phyloP scores from a whole-genome alignment of 2,113 vertebrate genomes.

The Piaya cayana region DNA sequence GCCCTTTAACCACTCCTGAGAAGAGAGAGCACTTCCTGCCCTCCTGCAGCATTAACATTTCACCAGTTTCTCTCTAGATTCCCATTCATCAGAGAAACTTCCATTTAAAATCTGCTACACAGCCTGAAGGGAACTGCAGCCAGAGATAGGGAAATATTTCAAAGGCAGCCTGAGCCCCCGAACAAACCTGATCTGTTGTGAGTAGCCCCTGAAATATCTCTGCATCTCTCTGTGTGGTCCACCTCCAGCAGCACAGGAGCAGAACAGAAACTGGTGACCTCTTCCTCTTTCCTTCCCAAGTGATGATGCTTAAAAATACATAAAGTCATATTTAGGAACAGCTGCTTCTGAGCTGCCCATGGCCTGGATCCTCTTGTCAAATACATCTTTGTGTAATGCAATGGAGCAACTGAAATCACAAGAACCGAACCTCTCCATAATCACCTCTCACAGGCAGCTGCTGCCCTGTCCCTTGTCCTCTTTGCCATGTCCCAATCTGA shows the following conservation, averaged over 20 bases:
- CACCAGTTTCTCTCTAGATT: not conserved
- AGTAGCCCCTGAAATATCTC: not conserved
- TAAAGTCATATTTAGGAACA: not conserved
- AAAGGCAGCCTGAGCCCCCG: not conserved
- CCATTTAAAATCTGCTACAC: not conserved
- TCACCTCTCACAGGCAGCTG: not conserved
- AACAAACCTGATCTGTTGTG: not conserved
- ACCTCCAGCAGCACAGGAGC: not conserved
- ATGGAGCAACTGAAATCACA: accelerated
- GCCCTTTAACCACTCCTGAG: not conserved
- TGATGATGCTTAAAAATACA: not conserved
- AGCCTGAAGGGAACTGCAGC: too few relatives aligned
- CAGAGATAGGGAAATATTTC: too few relatives aligned
- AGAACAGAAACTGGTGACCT: not conserved
- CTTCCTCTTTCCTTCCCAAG: not conserved
- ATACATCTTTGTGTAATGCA: accelerated
- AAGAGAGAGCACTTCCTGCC: not conserved
- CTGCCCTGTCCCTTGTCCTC: not conserved
- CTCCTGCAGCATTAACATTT: accelerated
- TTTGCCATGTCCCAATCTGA: not conserved
- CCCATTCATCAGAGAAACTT: not conserved
- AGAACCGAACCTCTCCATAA: not conserved
- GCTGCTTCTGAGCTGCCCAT: not conserved
- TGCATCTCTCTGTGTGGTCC: not conserved
- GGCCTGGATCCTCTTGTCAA: not conserved